phyloP scores from a whole-genome alignment of 2,888 invertebrate species.

The Acleris emargana region DNA sequence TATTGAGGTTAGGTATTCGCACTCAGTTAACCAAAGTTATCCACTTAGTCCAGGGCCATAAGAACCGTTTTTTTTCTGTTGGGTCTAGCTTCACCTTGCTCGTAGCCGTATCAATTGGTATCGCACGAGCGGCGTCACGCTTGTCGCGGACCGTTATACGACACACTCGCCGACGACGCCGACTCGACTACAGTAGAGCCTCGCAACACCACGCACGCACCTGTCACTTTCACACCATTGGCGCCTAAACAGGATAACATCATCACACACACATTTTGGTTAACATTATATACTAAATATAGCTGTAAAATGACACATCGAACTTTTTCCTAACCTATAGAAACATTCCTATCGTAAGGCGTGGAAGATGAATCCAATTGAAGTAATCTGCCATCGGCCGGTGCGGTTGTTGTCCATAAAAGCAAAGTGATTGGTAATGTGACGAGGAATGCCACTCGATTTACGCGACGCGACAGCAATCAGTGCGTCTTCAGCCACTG shows the following conservation, averaged over 20 bases:
- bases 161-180: conserved; percentile 56
- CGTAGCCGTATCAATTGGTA: conserved; percentile 12
- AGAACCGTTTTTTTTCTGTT: background rate
- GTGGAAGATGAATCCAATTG: conserved; percentile 26
- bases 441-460: conserved; percentile 46
- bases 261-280: background rate
- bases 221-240: conserved; percentile 24
- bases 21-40: background rate
- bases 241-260: conserved; percentile 6
- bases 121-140: conserved; percentile 29
- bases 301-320: too few relatives aligned
- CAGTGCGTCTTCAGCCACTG: conserved; percentile 41
- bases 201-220: conserved; percentile 1
- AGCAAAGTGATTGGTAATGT: conserved; percentile 44
- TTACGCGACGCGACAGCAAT: conserved; percentile 47
- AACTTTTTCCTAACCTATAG: background rate
- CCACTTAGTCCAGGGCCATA: background rate
- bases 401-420: conserved; percentile 49
- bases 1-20: too few relatives aligned
- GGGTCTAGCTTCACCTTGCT: background rate
- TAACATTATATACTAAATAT: background rate
- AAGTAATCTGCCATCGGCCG: conserved; percentile 28
- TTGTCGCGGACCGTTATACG: conserved; percentile 62
- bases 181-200: conserved; percentile 18
- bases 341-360: conserved; percentile 12